Evolutionary conservation across 2,888 invertebrate genomes (phyloP), one percentile per base, ranked within the genome.

Genomic region (Baronia brevicornis): DNA sequence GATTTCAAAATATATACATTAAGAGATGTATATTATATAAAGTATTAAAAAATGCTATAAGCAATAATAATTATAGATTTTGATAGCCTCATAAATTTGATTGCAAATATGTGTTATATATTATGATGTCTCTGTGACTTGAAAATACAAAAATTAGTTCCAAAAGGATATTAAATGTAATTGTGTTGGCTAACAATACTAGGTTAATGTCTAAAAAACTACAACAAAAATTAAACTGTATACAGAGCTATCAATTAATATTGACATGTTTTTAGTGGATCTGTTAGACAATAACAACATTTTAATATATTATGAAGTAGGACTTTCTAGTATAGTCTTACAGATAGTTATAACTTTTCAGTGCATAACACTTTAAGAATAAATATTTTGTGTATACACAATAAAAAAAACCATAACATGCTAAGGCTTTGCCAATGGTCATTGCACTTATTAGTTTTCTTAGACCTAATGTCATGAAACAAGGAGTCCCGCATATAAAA

Each of bases 381-480:
- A 69, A 67, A 69, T 66, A 65, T 62, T 57, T 62, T 54, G 63
- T 59, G 53, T 62, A 60, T 54, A 59, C 51, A 65, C 65, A 62
- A 69, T 54, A 65, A 68, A 68, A 60, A 53, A 60, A 45, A 68
- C 61, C 60, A 66, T 60, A 74, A 71, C 60, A 69, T 62, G 59
- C 54, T 65, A 50, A 65, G 79, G 80, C 80, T 78, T 68, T 53
- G 80, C 80, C 79, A 72, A 66, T 61, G 54, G 54, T 71, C 67
- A 80, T 82, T 82, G 80, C 80, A 82, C 80, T 69, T 64, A 53
- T 59, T 48, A 59, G 48, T 54, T 60, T 42, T 48, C 64, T 62
- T 67, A 72, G 39, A 44, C 57, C 51, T 55, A 52, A 50, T 52
- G 48, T 57, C 45, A 55, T 53, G 51, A 55, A 64, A 62, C 51